Evolutionary conservation across 2,113 vertebrate species (phyloP), one percentile per base, ranked within the genome.

Genomic region (Mola mola): DNA sequence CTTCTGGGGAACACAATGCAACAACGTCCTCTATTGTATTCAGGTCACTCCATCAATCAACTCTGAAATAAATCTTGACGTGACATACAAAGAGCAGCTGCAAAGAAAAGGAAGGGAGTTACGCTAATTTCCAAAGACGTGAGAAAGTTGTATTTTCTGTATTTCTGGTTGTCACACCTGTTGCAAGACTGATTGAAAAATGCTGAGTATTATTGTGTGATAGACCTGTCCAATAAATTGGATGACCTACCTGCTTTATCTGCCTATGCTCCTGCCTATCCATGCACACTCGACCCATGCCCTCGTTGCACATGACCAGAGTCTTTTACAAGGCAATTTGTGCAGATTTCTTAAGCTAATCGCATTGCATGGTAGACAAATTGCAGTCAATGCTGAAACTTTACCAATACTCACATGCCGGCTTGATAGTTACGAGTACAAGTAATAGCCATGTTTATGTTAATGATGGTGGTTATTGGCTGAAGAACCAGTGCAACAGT

Each of bases 1-100:
- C 81, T 70, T 44, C 58, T 22, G 3, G 73, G 82, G 58, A 64
- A 49, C 61, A 87, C 84, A 88, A 88, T 83, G 76, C 76, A 20
- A 20, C 76, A 20, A 20, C 36, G 44, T 82, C 34, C 66, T 42
- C 62, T 49, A 63, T 86, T 87, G 75, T 88, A 17, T 48, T 67
- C 72, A 41, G 80, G 80, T 88, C 89, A 87, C 83, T 87, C 87
- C 72, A 84, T 89, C 87, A 89, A 85, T 88, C 84, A 86, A 49
- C 62, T 64, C 67, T 79, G 75, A 80, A 87, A 81, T 68, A 75
- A 83, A 84, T 73, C 72, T 61, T 86, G 89, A 89, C 84, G 50
- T 62, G 83, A 72, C 10, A 25, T 24, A 88, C 79, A 88, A 90
- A 80, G 75, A 78, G 58, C 51, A 47, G 46, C 28, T 7, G 71